Conservation (phyloP, 37 sponge, comb jelly and placozoan genomes). For the Theonella swinhoei region DNA sequence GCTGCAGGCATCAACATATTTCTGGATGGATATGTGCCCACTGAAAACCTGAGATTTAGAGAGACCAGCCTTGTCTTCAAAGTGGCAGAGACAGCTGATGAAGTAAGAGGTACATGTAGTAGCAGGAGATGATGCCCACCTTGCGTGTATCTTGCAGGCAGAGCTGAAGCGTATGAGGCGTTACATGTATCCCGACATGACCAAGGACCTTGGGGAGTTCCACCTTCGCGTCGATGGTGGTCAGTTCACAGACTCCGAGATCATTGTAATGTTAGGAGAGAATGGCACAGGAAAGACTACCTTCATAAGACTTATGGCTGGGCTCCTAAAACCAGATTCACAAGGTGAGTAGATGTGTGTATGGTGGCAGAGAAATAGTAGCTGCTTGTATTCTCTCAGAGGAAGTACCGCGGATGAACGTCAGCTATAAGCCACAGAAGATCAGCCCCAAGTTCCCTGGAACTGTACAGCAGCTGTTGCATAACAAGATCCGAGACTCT, state of each 20-base stretch:
- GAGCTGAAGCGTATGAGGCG: constrained; percentile 83
- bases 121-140: too few species aligned
- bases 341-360: constrained; percentile 51
- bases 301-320: constrained; percentile 97
- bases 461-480: constrained; percentile 91
- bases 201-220: constrained; percentile 76
- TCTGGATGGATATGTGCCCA: constrained; percentile 97
- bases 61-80: constrained; percentile 93
- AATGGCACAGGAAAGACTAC: constrained; percentile 99
- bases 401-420: constrained; percentile 88
- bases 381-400: constrained; percentile 17
- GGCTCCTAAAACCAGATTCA: constrained; percentile 88
- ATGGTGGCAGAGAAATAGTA: background rate
- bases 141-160: constrained; percentile 54
- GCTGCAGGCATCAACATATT: constrained; percentile 98
- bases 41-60: constrained; percentile 97
- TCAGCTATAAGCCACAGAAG: constrained; percentile 99
- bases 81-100: constrained; percentile 94
- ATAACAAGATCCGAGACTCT: constrained; percentile 94
- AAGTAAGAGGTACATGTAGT: constrained; percentile 51
- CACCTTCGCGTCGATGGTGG: constrained; percentile 68
- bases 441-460: constrained; percentile 98
- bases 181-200: constrained; percentile 92
- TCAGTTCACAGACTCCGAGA: constrained; percentile 98
- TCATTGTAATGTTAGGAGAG: constrained; percentile 99